A percentile compares a stretch with the other conserved stretches of the same genome.
These are phyloP conservation scores for Miltochrista miniata DNA, from an alignment of 2,888 invertebrate species.

Conservation along the genomic window DNA sequence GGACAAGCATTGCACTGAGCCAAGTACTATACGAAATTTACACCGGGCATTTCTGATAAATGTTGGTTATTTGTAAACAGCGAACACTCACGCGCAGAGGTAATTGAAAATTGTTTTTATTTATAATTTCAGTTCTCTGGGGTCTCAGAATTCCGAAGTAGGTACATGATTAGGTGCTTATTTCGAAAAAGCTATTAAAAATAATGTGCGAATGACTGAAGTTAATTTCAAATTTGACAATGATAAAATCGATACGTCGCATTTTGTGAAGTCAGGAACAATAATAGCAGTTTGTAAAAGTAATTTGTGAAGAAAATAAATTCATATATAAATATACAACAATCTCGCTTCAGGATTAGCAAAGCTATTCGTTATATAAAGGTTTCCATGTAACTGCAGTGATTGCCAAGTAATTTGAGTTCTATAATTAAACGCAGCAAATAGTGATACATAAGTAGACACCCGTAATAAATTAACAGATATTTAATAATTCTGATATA, in stretches of 20 bases:
- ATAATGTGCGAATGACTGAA: too few relatives aligned
- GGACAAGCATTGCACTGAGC: too few relatives aligned
- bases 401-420: conserved; percentile 21
- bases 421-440: conserved; percentile 38
- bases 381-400: conserved; percentile 22
- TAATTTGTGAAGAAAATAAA: too few relatives aligned
- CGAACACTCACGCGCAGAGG: conserved; percentile 78
- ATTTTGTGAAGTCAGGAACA: too few relatives aligned
- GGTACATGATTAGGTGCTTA: conserved; percentile 42
- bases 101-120: conserved; percentile 84
- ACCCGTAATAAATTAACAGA: conserved; percentile 43
- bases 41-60: conserved; percentile 79
- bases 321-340: neutral
- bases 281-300: too few relatives aligned
- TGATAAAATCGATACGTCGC: too few relatives aligned
- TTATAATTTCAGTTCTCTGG: conserved; percentile 81
- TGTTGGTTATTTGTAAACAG: conserved; percentile 83
- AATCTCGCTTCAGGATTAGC: neutral
- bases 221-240: too few relatives aligned
- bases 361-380: conserved; percentile 18
- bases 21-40: too few relatives aligned
- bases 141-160: conserved; percentile 62
- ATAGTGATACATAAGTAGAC: conserved; percentile 41
- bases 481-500: conserved; percentile 48
- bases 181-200: neutral